Evolutionary conservation across 2,888 invertebrate genomes (phyloP), one percentile per base, ranked within the genome.

Genomic region (Caenorhabditis angaria): DNA sequence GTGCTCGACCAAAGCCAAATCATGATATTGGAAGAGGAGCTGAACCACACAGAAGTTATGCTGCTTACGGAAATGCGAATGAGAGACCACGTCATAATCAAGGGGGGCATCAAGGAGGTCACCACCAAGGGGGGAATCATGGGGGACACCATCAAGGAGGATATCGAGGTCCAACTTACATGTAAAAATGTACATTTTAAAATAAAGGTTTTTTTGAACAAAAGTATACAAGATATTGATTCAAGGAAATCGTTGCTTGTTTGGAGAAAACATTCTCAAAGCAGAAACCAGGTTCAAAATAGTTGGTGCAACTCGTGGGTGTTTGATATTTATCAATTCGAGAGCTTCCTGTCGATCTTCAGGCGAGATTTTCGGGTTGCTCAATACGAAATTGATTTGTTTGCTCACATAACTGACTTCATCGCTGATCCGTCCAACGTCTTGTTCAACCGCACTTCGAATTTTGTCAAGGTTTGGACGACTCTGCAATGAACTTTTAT

Each of bases 371-470:
- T 48, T 56, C 18, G 51, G 57, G 28, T 70, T 58, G 24, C 63
- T 63, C 56, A 66, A 66, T 14, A 71, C 60, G 2, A 62, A 51
- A 1, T 66, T 66, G 22, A 71, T 71, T 27, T 65, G 55, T 20
- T 20, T 32, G 25, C 62, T 62, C 6, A 70, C 70, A n/a, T 55
- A 28, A 22, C 70, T 62, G 4, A 70, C 70, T 32, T 70, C 65
- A 28, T 70, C 70, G 32, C 55, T 62, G 59, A 70, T 70, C 28
- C 65, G 61, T 20, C 65, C 51, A 29, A 70, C 65, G 48, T 70
- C 70, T 58, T 48, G 25, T 62, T 70, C 50, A 5, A 70, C 70
- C 32, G 48, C 48, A 35, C 62, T 61, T 32, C 65, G 70, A 28
- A 70, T 70, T 54, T 62, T 60, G 2, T 35, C 48, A 50, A 70